phyloP scores from a whole-genome alignment of 2,888 invertebrate genomes.

The Hipparchia sbordonii region DNA sequence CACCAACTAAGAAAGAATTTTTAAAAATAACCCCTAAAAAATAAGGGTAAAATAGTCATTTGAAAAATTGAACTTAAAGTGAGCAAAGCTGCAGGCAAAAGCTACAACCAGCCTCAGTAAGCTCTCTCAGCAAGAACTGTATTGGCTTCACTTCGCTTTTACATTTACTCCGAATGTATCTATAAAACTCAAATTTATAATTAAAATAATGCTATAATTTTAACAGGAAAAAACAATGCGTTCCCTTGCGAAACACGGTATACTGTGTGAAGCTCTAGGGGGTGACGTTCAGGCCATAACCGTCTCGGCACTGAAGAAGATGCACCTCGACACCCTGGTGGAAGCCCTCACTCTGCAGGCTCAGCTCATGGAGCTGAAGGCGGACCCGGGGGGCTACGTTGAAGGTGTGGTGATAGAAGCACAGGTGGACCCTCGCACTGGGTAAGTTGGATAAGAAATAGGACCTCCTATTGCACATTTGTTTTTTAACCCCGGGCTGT shows the following conservation, averaged over 20 bases:
- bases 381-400: slow-evolving; percentile 91
- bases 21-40: no score
- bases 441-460: slow-evolving; percentile 48
- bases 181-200: no score
- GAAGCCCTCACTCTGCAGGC: slow-evolving; percentile 93
- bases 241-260: slow-evolving; percentile 89
- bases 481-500: no score
- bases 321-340: slow-evolving; percentile 89
- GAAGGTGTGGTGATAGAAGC: slow-evolving; percentile 97
- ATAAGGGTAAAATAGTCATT: no score
- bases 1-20: no score
- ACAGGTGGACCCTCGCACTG: slow-evolving; percentile 65
- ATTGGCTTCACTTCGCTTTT: background rate
- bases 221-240: slow-evolving; percentile 87
- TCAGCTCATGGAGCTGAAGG: slow-evolving; percentile 93
- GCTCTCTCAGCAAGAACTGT: no score
- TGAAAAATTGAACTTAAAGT: no score
- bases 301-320: slow-evolving; percentile 94
- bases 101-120: no score
- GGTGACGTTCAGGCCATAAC: slow-evolving; percentile 96
- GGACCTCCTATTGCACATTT: background rate
- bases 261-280: slow-evolving; percentile 93
- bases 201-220: background rate
- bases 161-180: no score
- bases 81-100: no score